Base-by-base conservation (phyloP, 1,140 invertebrate species). In the Augochlora pura region DNA sequence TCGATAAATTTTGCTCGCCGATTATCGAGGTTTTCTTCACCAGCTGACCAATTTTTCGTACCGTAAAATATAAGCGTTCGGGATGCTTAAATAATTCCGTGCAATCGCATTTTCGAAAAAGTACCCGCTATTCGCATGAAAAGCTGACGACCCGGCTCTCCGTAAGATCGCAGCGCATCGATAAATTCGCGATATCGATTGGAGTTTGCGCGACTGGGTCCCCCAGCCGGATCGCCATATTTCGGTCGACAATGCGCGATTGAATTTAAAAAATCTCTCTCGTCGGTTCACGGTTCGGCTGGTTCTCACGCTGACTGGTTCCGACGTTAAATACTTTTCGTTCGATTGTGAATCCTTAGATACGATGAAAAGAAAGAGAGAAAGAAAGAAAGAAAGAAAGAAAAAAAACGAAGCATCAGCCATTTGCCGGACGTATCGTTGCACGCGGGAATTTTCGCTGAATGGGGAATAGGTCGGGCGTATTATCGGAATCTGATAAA, bases 271-370 rank as follows among this genome's bases (percentile, higher is more conserved):
- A 21, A n/a, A n/a, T 7, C 3, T 42, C 38, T 21, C 63, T 64
- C 63, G 38, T n/a, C 2, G 63, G 38, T 64, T 42, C 32, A 64
- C 63, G 63, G 63, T 38, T 42, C 63, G n/a, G 32, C 27, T 32
- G 27, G 25, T 21, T 64, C 32, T 64, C 38, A 42, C 38, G 38
- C 63, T 42, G 38, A 38, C 32, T 23, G 63, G 39, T 38, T 42
- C 9, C 38, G 63, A 64, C 63, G 38, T 64, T 64, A 64, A 64
- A 64, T 39, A 64, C 38, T 64, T 64, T 64, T 38, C 16, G 10
- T 64, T 4, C 32, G 63, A 64, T 64, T 18, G 32, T 9, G 21
- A 38, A 7, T 39, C 32, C 32, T 63, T 63, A 38, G 18, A 63
- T 14, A 1, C 62, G 32, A 1, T 9, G 21, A 52, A 52, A 52